Evolutionary conservation across 2,113 vertebrate genomes (phyloP).

Genomic region (Pteropus alecto): DNA sequence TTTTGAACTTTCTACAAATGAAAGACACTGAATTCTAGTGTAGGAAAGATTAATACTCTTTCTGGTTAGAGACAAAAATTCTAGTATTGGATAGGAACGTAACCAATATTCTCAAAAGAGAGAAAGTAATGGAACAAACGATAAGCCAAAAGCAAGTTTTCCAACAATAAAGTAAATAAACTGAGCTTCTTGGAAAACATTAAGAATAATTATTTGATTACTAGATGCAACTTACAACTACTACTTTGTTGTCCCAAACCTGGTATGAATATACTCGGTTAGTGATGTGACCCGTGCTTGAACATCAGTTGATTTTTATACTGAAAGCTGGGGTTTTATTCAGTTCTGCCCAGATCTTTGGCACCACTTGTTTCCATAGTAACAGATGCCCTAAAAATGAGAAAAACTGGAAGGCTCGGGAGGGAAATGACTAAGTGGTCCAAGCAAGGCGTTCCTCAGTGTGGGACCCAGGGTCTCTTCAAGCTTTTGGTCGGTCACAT

Average conservation of each 20-base stretch:
- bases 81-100: neutral
- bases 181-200: neutral
- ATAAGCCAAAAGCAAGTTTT: neutral
- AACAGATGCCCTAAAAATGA: neutral
- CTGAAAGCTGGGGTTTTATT: conserved; percentile 24
- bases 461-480: neutral
- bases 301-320: neutral
- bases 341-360: neutral
- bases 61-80: conserved; percentile 2
- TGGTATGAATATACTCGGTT: neutral
- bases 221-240: neutral
- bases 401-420: neutral
- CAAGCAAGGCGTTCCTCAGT: neutral
- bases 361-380: conserved; percentile 19
- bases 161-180: neutral
- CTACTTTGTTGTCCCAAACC: neutral
- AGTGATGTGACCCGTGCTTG: neutral
- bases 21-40: neutral
- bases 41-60: neutral
- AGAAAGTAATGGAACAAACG: neutral
- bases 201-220: conserved; percentile 23
- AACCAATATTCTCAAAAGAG: neutral
- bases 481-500: neutral
- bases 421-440: conserved; percentile 1
- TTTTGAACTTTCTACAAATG: neutral